phyloP scores from a whole-genome alignment of 2,888 invertebrate genomes.

The Copidosoma aretas region DNA sequence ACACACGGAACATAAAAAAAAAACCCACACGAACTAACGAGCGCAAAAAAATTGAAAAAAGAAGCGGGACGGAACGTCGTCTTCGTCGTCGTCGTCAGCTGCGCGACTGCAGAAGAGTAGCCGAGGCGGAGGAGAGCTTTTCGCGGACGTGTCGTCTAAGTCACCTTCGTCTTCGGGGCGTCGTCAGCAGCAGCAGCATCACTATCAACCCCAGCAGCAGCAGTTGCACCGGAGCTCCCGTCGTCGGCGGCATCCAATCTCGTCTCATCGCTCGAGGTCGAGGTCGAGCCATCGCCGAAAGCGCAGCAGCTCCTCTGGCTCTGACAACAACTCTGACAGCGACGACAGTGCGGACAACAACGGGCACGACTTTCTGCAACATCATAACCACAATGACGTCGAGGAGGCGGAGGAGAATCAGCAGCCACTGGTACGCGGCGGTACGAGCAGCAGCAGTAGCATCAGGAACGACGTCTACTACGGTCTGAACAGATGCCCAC shows the following conservation, averaged over 20 bases:
- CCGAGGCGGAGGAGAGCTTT: not conserved
- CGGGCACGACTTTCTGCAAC: not conserved
- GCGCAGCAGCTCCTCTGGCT: not conserved
- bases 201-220: not conserved
- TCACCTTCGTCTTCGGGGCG: too few relatives aligned
- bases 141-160: not conserved
- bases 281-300: not conserved
- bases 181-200: not conserved
- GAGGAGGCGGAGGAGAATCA: not conserved
- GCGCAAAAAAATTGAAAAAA: not conserved
- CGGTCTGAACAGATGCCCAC: too few relatives aligned
- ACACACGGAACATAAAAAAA: not conserved
- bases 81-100: not conserved
- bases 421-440: not conserved
- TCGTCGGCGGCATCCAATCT: not conserved
- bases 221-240: not conserved
- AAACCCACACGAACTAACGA: not conserved
- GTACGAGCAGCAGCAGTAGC: not conserved
- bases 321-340: not conserved
- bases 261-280: not conserved
- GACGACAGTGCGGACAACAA: not conserved
- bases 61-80: not conserved
- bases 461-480: not conserved
- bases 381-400: not conserved
- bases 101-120: not conserved